Evolutionary conservation across 2,888 invertebrate species (phyloP).

Genomic region (Octodonta nipae): DNA sequence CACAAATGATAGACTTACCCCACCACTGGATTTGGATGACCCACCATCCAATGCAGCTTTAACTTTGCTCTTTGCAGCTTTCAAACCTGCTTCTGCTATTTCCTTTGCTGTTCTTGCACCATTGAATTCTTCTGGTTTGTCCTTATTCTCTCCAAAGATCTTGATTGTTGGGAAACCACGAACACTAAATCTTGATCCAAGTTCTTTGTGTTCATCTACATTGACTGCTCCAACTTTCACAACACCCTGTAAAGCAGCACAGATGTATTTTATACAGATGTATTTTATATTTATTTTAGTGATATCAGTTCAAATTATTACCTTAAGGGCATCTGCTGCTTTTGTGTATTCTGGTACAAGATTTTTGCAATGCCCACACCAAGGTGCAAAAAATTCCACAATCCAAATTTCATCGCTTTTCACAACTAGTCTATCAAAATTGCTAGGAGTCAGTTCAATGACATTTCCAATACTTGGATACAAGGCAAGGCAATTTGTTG

Average conservation of each 20-base stretch:
- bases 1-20: conserved; percentile 13
- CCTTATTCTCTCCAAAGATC: conserved; percentile 76
- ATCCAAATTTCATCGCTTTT: conserved; percentile 83
- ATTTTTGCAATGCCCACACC: conserved; percentile 87
- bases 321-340: conserved; percentile 83
- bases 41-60: conserved; percentile 38
- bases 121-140: conserved; percentile 68
- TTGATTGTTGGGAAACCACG: conserved; percentile 93
- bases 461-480: conserved; percentile 65
- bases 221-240: conserved; percentile 90
- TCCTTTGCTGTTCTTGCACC: conserved; percentile 76
- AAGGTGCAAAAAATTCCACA: conserved; percentile 92
- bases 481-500: conserved; percentile 37
- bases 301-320: conserved; percentile 27
- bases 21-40: conserved; percentile 20
- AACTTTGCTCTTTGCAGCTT: conserved; percentile 61
- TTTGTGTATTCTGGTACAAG: conserved; percentile 89
- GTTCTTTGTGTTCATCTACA: conserved; percentile 74
- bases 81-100: conserved; percentile 73
- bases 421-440: conserved; percentile 74
- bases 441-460: conserved; percentile 69
- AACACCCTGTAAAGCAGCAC: conserved; percentile 51
- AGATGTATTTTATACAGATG: background rate
- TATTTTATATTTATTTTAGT: background rate
- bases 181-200: conserved; percentile 69